Evolutionary conservation across 2,888 invertebrate species (phyloP).

Genomic region (Cheilosia vernalis): DNA sequence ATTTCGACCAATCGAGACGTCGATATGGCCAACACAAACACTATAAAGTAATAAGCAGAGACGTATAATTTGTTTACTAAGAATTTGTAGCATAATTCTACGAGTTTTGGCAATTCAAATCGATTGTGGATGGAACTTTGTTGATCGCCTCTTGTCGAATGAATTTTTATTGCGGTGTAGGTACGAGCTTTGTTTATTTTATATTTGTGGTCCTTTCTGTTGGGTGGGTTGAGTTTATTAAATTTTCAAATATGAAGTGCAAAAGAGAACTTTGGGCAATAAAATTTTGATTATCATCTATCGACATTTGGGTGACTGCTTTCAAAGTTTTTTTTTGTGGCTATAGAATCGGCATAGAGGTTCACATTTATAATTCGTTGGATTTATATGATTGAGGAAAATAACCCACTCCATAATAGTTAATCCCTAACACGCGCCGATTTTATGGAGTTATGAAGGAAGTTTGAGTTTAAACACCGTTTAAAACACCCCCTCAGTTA

Average conservation of each 20-base stretch:
- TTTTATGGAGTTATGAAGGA: no score
- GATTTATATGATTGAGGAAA: no score
- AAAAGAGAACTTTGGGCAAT: neutral
- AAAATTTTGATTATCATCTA: neutral
- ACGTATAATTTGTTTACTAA: conserved; percentile 24
- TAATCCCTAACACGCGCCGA: no score
- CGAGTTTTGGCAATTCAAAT: conserved; percentile 30
- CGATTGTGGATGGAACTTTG: conserved; percentile 11
- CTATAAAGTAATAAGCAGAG: neutral
- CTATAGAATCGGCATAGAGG: no score
- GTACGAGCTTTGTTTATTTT: neutral
- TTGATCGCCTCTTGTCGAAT: conserved; percentile 20
- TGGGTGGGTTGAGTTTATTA: neutral
- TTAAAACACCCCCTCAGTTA: no score
- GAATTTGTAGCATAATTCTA: conserved; percentile 35
- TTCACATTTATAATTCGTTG: no score
- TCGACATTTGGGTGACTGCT: neutral
- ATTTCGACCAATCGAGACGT: conserved; percentile 35
- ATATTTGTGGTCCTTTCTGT: conserved; percentile 5
- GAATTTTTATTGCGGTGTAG: conserved; percentile 17
- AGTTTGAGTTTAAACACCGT: no score
- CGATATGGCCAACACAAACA: conserved; percentile 5
- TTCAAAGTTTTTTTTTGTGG: neutral
- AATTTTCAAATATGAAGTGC: conserved; percentile 9
- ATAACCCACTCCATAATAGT: no score